These are phyloP conservation scores for Semibalanus balanoides DNA, from an alignment of 1,140 invertebrate genomes.

Conservation along the genomic window DNA sequence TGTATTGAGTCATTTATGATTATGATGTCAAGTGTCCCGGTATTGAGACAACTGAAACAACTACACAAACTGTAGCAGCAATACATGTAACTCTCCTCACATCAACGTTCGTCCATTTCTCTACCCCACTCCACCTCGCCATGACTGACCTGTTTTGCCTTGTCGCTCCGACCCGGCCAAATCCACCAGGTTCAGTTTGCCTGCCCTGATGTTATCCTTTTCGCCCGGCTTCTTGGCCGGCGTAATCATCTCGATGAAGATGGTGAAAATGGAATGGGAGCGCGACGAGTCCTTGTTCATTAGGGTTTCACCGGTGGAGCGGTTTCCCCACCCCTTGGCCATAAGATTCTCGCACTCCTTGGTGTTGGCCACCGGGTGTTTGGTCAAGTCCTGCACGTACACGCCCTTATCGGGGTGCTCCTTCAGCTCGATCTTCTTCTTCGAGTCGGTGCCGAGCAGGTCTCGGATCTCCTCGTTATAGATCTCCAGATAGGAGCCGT, in stretches of 20 bases:
- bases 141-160: slow-evolving; percentile 54
- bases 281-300: slow-evolving; percentile 79
- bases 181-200: slow-evolving; percentile 81
- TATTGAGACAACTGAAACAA: too few relatives aligned
- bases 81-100: too few relatives aligned
- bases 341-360: slow-evolving; percentile 56
- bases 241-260: slow-evolving; percentile 64
- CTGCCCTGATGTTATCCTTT: slow-evolving; percentile 47
- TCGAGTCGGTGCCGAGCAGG: slow-evolving; percentile 49
- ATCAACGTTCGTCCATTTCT: too few relatives aligned
- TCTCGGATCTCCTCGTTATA: slow-evolving; percentile 66
- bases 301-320: slow-evolving; percentile 58
- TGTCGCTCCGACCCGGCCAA: slow-evolving; percentile 78
- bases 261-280: slow-evolving; percentile 80
- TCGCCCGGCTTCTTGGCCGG: slow-evolving; percentile 31
- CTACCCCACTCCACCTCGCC: too few relatives aligned
- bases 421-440: slow-evolving; percentile 56
- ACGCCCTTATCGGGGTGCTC: slow-evolving; percentile 66
- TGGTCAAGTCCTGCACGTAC: slow-evolving; percentile 55
- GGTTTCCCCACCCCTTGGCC: slow-evolving; percentile 54
- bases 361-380: slow-evolving; percentile 60
- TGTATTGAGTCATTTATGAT: too few relatives aligned
- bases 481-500: slow-evolving; percentile 86
- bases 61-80: too few relatives aligned
- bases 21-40: too few relatives aligned